These are phyloP conservation scores for Ferrisia virgata DNA, from an alignment of 2,888 invertebrate genomes.

Conservation along the genomic window DNA sequence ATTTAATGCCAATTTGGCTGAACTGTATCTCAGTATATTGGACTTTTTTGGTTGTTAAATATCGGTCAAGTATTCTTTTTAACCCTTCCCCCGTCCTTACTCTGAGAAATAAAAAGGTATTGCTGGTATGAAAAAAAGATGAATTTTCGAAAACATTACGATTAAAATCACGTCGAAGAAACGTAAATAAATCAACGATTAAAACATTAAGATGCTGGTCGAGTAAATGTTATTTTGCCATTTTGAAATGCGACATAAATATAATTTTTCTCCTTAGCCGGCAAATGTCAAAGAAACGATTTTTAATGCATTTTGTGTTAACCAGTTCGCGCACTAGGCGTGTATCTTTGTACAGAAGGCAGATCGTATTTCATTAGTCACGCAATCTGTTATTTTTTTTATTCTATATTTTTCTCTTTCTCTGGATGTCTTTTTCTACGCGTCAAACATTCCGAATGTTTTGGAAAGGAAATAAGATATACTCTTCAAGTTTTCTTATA, in stretches of 20 bases:
- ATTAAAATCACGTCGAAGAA: neutral
- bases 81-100: too few species aligned
- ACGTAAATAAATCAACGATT: conserved; percentile 14
- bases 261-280: too few species aligned
- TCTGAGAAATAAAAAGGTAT: neutral
- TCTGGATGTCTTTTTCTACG: neutral
- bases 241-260: conserved; percentile 3
- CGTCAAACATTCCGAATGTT: neutral
- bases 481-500: neutral
- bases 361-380: conserved; percentile 20
- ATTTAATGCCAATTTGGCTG: too few species aligned
- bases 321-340: neutral
- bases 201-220: conserved; percentile 21
- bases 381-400: conserved; percentile 27
- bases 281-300: conserved; percentile 20
- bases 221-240: neutral
- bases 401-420: neutral
- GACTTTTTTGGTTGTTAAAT: too few species aligned
- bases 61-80: too few species aligned
- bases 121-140: neutral
- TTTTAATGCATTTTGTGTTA: neutral
- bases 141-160: neutral
- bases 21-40: too few species aligned
- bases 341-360: neutral
- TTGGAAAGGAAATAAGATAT: conserved; percentile 1